These are phyloP conservation scores for Apamea crenata DNA, from an alignment of 2,888 invertebrate species.

Conservation along the genomic window DNA sequence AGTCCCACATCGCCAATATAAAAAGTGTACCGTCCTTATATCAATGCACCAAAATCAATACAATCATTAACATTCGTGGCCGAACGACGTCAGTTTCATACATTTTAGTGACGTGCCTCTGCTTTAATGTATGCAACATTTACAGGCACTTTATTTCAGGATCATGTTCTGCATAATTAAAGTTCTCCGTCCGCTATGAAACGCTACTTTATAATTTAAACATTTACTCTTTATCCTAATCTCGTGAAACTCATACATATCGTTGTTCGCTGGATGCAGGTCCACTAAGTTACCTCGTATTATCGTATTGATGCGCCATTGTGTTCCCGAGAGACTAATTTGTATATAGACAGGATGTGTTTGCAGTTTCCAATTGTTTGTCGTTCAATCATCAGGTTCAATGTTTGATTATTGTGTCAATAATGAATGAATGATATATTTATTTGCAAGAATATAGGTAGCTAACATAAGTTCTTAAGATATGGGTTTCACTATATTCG, in stretches of 20 bases:
- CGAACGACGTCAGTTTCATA: background rate
- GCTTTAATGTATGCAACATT: conserved; percentile 17
- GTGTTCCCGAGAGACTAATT: conserved; percentile 41
- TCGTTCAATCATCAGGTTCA: conserved; percentile 28
- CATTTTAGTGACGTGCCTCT: conserved; percentile 17
- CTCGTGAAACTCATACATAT: conserved; percentile 21
- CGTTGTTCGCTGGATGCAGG: conserved; percentile 28
- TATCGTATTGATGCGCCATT: conserved; percentile 13
- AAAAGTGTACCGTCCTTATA: too few relatives aligned
- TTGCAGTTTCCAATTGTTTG: conserved; percentile 45
- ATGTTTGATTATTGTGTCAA: conserved; percentile 36
- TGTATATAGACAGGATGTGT: conserved; percentile 41
- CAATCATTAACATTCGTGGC: too few relatives aligned
- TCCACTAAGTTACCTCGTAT: conserved; percentile 9
- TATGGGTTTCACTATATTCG: too few relatives aligned
- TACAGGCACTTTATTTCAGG: background rate
- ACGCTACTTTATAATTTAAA: background rate
- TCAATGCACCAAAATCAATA: too few relatives aligned
- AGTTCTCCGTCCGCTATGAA: background rate
- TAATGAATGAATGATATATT: background rate
- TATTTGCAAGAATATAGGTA: too few relatives aligned
- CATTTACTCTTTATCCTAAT: conserved; percentile 14
- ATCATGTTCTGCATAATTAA: conserved; percentile 26
- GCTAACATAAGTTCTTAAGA: too few relatives aligned
- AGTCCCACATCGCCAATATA: too few relatives aligned